phyloP scores from a whole-genome alignment of 2,797 vertebrate genomes.

The Coregonus suidteri region DNA sequence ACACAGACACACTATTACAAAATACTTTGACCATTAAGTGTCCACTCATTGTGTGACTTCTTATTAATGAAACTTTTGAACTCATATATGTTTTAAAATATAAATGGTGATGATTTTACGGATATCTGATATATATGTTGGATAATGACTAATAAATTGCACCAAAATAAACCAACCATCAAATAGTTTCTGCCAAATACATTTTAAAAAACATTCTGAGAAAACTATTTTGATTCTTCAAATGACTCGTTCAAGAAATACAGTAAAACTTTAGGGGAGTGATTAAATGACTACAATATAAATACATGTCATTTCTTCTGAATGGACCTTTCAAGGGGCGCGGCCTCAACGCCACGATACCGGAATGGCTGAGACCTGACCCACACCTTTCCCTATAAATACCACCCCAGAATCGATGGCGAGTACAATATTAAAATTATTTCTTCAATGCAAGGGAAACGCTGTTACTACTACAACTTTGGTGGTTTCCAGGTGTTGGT shows the following conservation, averaged over 20 bases:
- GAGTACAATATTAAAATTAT: slow-evolving; percentile 32
- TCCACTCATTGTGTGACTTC: too few species aligned
- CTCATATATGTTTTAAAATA: too few species aligned
- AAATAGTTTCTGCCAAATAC: too few species aligned
- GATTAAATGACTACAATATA: not conserved
- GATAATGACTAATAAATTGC: too few species aligned
- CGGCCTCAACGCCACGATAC: not conserved
- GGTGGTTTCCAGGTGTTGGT: slow-evolving; percentile 9
- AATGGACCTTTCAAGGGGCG: slow-evolving; percentile 22
- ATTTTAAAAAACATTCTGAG: too few species aligned
- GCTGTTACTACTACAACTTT: not conserved
- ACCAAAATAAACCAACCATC: too few species aligned
- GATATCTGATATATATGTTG: too few species aligned
- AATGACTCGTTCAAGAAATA: not conserved
- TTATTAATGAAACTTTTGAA: too few species aligned
- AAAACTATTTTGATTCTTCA: not conserved
- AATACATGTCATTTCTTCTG: not conserved
- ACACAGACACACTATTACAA: too few species aligned
- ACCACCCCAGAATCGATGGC: not conserved
- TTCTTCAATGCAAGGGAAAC: not conserved
- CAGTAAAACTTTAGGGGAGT: not conserved
- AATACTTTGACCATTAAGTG: too few species aligned
- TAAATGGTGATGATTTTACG: too few species aligned
- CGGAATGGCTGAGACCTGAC: slow-evolving; percentile 8
- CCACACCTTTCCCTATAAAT: slow-evolving; percentile 22